A percentile compares a stretch with the other conserved stretches of the same genome.
Evolutionary conservation across 2,113 vertebrate species (phyloP).

Genomic region (Rhombomys opimus): DNA sequence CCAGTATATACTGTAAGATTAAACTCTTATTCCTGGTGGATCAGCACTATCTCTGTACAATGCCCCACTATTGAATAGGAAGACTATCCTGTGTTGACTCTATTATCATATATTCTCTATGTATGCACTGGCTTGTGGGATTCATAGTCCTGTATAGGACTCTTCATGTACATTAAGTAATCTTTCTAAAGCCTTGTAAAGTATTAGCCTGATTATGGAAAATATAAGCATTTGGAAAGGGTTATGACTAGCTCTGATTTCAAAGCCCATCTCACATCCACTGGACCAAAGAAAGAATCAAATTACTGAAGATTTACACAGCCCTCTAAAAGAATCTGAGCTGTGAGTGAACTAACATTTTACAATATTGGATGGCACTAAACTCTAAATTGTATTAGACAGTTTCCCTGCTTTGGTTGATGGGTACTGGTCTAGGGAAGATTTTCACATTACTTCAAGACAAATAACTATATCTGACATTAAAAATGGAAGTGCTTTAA

Average conservation of each 20-base stretch:
- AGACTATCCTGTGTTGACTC: background rate
- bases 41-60: background rate
- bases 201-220: background rate
- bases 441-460: slow-evolving; percentile 10
- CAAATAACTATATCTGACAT: background rate
- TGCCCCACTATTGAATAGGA: background rate
- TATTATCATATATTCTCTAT: background rate
- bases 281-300: background rate
- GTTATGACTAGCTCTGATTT: background rate
- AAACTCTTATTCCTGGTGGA: background rate
- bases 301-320: background rate
- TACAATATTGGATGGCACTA: background rate
- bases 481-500: background rate
- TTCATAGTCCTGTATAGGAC: background rate
- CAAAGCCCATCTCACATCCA: background rate
- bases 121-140: background rate
- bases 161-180: background rate
- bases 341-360: background rate
- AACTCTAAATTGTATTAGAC: background rate
- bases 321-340: slow-evolving; percentile 17
- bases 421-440: background rate
- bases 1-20: background rate
- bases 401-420: background rate
- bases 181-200: background rate
- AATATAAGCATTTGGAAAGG: background rate